Conservation (phyloP, 1,140 invertebrate species). For the Glomeris maerens region DNA sequence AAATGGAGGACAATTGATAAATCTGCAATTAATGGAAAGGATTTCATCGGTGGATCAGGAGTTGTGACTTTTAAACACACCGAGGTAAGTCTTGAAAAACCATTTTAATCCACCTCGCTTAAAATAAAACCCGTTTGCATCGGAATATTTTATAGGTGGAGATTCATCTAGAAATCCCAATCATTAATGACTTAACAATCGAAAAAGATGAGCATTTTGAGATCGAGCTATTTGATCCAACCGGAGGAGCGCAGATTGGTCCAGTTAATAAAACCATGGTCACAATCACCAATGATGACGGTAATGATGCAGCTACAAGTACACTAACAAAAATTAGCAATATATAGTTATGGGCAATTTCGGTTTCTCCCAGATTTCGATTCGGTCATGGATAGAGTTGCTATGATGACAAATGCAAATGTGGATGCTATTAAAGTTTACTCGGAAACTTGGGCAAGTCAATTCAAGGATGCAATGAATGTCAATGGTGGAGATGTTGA, state of each 20-base stretch:
- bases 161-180: slow-evolving; percentile 39
- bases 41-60: slow-evolving; percentile 41
- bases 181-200: slow-evolving; percentile 44
- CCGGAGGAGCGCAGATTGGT: slow-evolving; percentile 41
- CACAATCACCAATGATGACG: slow-evolving; percentile 52
- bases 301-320: too few relatives aligned
- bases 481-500: slow-evolving; percentile 50
- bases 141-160: slow-evolving; percentile 6
- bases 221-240: slow-evolving; percentile 39
- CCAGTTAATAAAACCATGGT: slow-evolving; percentile 42
- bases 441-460: slow-evolving; percentile 40
- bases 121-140: background rate
- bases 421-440: slow-evolving; percentile 41
- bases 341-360: background rate
- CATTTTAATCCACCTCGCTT: too few relatives aligned
- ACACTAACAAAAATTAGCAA: background rate
- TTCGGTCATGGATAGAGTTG: slow-evolving; percentile 40
- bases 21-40: slow-evolving; percentile 39
- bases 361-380: slow-evolving; percentile 38
- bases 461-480: slow-evolving; percentile 44
- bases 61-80: slow-evolving; percentile 42
- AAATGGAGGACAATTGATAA: slow-evolving; percentile 45
- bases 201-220: slow-evolving; percentile 53
- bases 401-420: slow-evolving; percentile 42
- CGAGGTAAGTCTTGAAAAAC: slow-evolving; percentile 35